Percentiles rank a stretch among this genome's conserved stretches.
Evolutionary conservation across 2,797 vertebrate genomes (phyloP).

Genomic region (Propithecus deckenii): DNA sequence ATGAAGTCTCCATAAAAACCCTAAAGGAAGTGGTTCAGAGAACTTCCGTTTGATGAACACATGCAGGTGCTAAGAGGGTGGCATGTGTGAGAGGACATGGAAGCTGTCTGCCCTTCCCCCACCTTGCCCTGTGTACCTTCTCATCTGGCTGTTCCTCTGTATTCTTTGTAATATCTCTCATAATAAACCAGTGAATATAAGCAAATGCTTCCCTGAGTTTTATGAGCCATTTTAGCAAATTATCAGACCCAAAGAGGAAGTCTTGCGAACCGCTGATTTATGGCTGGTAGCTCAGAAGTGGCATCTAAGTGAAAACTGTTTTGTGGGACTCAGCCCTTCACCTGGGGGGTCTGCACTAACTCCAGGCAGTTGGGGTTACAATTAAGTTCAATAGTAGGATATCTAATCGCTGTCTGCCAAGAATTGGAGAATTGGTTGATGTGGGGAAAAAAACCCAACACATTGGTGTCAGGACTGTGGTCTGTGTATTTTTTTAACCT

Average conservation of each 20-base stretch:
- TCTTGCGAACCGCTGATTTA: neutral
- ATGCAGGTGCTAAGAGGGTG: neutral
- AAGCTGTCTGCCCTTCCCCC: neutral
- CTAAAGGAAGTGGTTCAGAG: neutral
- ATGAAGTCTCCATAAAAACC: neutral
- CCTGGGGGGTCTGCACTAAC: neutral
- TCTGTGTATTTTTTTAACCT: neutral
- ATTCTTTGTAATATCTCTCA: neutral
- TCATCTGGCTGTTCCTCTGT: neutral
- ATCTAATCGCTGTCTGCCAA: neutral
- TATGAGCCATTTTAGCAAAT: neutral
- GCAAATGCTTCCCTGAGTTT: neutral
- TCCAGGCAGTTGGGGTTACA: neutral
- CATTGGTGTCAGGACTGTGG: neutral
- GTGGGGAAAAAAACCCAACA: neutral
- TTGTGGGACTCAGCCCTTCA: neutral
- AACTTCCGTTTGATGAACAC: neutral
- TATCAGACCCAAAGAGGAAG: neutral
- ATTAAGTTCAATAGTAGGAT: neutral
- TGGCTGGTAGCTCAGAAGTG: neutral
- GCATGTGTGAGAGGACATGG: neutral
- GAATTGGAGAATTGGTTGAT: neutral
- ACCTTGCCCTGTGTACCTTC: neutral
- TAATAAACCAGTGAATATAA: neutral
- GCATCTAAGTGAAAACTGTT: neutral